Base-by-base conservation (phyloP, 2,113 vertebrate species). In the Salvelinus sp. region DNA sequence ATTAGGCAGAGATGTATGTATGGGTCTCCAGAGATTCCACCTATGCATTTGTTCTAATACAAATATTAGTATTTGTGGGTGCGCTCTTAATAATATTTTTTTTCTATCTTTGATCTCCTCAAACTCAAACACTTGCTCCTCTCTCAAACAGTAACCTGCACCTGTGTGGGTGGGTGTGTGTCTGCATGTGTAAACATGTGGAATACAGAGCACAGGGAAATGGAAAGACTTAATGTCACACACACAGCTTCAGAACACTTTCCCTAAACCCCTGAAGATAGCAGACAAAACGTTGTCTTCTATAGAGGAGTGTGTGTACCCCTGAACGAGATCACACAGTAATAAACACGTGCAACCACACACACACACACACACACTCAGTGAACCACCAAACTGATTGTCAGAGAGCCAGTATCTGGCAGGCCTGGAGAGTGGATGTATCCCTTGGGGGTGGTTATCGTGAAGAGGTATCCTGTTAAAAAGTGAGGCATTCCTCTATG, bases 11-110 rank as follows among this genome's bases (percentile, higher is more conserved):
- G 62, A 47, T 47, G 44, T 47, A 12, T 47, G 44, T 47, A 12
- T 28, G 44, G 44, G 44, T 47, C 44, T 47, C 44, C 44, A 47
- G 44, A 47, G 44, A 12, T 47, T 47, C 44, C 44, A 47, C 12
- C 47, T 0, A 23, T 62, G 22, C 75, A 33, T 76, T 72, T 69
- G 69, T 68, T 64, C 16, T 44, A 25, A 78, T 76, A 72, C 69
- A 82, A 68, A 79, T 70, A 73, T 23, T 27, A 69, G 57, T 63
- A 14, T 72, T 69, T 75, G 57, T 79, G 60, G 69, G 77, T 60
- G 44, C 1, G 12, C 44, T 47, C 44, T 47, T 47, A 9, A 48
- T 48, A 48, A 48, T 48, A 48, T 2, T 0, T 30, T 30, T 48
- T 48, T 48, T 50, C 48, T 13, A 50, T 14, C 48, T 50, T 50